Evolutionary conservation across 2,113 vertebrate species (phyloP), one percentile per base, ranked within the genome.

Genomic region (Rissa tridactyla): DNA sequence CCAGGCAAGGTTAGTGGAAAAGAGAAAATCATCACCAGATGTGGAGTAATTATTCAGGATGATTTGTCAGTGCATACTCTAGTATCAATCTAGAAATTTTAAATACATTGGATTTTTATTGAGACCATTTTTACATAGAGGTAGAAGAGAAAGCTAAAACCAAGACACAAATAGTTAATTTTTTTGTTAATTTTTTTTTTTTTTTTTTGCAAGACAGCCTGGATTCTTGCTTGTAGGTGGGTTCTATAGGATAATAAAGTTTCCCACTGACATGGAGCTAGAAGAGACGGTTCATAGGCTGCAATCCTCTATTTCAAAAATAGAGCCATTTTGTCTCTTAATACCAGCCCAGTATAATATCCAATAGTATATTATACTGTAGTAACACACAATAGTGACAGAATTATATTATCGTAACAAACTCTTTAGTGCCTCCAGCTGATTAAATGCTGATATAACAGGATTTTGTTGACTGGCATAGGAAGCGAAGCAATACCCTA

Each of bases 1-100:
- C 29, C 96, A 22, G 87, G 96, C 97, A 98, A 98, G 98, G 98
- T 98, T 46, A 94, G 97, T 89, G 57, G 78, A 75, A 73, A 64
- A 69, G 52, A 40, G 25, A 60, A 82, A 91, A 55, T 38, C 25
- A n/a, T 36, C 68, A 73, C 11, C 46, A 65, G 18, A 76, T 10
- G 14, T 73, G 47, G 58, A 70, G 15, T 70, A 52, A 32, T 75
- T 54, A 13, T 13, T 77, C 26, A 66, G 58, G 22, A 7, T 54
- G 14, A 40, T 68, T 79, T 58, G 18, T 57, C 19, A n/a, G 47
- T 44, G 34, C 17, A n/a, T 57, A 18, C 49, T 42, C 64, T 14
- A 21, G 5, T 52, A 38, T 42, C 55, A 44, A 11, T 34, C 20
- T 68, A 36, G 51, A 79, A 19, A 26, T 49, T 71, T 54, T 18